These are phyloP conservation scores for Escarpia spicata DNA, from an alignment of 2,888 invertebrate genomes.

Conservation along the genomic window DNA sequence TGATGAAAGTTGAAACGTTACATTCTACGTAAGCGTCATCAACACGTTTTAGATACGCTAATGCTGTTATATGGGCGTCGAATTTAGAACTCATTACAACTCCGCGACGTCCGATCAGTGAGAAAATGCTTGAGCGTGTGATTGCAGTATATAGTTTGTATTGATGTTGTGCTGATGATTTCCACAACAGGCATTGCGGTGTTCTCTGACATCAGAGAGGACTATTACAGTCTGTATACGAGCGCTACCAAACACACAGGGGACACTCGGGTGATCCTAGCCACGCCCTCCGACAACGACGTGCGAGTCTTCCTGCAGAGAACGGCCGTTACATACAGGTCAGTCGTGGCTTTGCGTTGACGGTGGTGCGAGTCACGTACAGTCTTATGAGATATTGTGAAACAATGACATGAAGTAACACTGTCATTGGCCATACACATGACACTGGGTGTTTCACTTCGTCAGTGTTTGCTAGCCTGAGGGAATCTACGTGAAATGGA, in stretches of 20 bases:
- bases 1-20: too few species aligned
- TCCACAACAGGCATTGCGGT: constrained; percentile 36
- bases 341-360: neutral
- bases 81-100: too few species aligned
- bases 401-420: neutral
- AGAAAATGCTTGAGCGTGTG: neutral
- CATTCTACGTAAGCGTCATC: too few species aligned
- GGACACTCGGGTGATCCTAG: constrained; percentile 37
- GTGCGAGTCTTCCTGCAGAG: constrained; percentile 42
- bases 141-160: neutral
- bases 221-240: constrained; percentile 41
- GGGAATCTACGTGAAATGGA: too few species aligned
- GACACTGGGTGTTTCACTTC: too few species aligned
- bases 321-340: constrained; percentile 42
- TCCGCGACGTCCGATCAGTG: too few species aligned
- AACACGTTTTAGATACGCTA: too few species aligned
- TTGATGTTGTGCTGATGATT: neutral
- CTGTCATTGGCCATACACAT: neutral
- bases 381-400: neutral
- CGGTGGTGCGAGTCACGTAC: neutral
- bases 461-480: too few species aligned
- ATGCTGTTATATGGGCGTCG: too few species aligned
- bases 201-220: constrained; percentile 43
- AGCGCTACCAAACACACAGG: constrained; percentile 40
- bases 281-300: constrained; percentile 29